Evolutionary conservation across 2,888 invertebrate genomes (phyloP).

Genomic region (Plemyria rubiginata): DNA sequence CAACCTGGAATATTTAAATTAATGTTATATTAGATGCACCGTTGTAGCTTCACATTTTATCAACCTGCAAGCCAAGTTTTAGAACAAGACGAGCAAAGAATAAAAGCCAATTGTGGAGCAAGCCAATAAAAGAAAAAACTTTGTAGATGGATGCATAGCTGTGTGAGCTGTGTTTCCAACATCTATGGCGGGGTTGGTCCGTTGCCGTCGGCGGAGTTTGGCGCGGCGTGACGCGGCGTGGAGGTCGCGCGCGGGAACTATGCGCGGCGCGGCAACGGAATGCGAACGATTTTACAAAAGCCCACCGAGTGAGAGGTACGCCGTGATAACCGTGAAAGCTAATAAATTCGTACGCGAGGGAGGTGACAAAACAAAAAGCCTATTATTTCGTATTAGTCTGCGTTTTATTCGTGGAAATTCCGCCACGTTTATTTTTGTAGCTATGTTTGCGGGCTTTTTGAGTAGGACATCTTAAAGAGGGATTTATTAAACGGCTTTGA

Average conservation of each 20-base stretch:
- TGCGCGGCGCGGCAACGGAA: slow-evolving; percentile 67
- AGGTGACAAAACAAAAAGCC: slow-evolving; percentile 68
- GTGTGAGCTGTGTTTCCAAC: slow-evolving; percentile 60
- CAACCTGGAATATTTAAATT: slow-evolving; percentile 9
- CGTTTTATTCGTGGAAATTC: slow-evolving; percentile 41
- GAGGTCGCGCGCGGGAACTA: slow-evolving; percentile 63
- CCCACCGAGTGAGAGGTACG: slow-evolving; percentile 72
- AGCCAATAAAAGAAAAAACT: slow-evolving; percentile 54
- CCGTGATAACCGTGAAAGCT: slow-evolving; percentile 74
- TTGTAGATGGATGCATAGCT: slow-evolving; percentile 55
- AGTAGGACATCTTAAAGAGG: slow-evolving; percentile 41
- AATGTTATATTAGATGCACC: not conserved
- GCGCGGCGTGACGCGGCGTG: slow-evolving; percentile 33
- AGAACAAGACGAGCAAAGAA: slow-evolving; percentile 48
- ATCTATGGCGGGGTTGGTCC: slow-evolving; percentile 60
- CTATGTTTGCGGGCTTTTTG: slow-evolving; percentile 36
- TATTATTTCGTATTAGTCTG: slow-evolving; percentile 52
- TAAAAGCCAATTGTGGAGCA: slow-evolving; percentile 50
- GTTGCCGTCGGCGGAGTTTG: slow-evolving; percentile 47
- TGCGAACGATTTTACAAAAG: slow-evolving; percentile 76
- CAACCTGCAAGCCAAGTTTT: slow-evolving; percentile 42
- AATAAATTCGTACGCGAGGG: slow-evolving; percentile 72
- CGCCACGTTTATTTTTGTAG: slow-evolving; percentile 39
- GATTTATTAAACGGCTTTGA: slow-evolving; percentile 18
- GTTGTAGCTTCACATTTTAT: slow-evolving; percentile 17